Base-by-base conservation (phyloP, 2,113 vertebrate species). In the Oryzias melastigma region DNA sequence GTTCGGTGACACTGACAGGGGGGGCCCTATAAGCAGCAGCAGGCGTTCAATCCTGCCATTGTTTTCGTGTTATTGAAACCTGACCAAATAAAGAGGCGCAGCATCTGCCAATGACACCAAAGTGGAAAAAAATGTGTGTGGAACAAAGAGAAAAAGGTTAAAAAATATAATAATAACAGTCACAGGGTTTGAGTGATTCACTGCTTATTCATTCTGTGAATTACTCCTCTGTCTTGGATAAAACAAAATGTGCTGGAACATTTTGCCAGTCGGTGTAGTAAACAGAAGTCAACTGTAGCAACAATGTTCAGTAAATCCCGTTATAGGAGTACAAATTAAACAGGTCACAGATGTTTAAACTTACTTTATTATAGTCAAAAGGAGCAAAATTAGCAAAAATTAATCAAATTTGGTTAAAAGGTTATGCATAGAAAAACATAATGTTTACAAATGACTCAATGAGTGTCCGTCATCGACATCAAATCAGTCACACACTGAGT, bases 21-120 rank as follows among this genome's bases (percentile, higher is more conserved):
- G 67, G 77, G 71, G 22, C 22, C 58, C 68, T 46, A 76, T 58
- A 77, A 67, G 68, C 69, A 81, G 71, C 77, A 86, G 85, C 83
- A 82, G 77, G 77, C 73, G 43, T 55, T 58, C 57, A 64, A 71
- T 85, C 81, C 73, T 73, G 75, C 82, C 80, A 73, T 83, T 80
- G 71, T 76, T 77, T 78, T 81, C 78, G 75, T 79, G 85, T 83
- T 84, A 75, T 85, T 87, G 80, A 87, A 88, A 85, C 75, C 71
- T 68, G 76, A 86, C 85, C 80, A 84, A 80, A 85, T 80, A 71
- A 76, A 85, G 65, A 82, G 58, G 48, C 51, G 72, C 55, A 60
- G 80, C 84, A 84, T 85, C 84, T 85, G 77, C 80, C 79, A 82
- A 53, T 71, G 83, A 87, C 87, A 79, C 60, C 65, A n/a, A 75